Percentiles rank a stretch among this genome's conserved stretches.
Evolutionary conservation across 2,888 invertebrate genomes (phyloP).

Genomic region (Lydus trimaculatus): DNA sequence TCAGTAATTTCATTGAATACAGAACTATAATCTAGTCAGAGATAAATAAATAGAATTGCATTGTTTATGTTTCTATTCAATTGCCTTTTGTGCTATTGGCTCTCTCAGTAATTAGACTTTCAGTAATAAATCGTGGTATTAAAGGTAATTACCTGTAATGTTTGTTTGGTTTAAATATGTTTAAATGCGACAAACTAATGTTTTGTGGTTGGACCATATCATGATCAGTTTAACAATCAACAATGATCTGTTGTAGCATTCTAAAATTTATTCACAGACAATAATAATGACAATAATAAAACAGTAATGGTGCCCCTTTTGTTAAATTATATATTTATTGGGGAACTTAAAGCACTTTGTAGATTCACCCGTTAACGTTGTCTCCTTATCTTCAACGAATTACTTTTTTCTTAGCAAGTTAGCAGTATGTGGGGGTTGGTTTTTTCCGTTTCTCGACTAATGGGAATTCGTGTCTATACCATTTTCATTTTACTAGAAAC

Average conservation of each 20-base stretch:
- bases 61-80: neutral
- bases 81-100: neutral
- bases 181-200: slow-evolving; percentile 5
- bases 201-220: slow-evolving; percentile 1
- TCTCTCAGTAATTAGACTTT: neutral
- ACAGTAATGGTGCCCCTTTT: neutral
- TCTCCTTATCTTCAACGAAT: neutral
- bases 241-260: neutral
- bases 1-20: neutral
- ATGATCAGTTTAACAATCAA: neutral
- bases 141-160: slow-evolving; percentile 3
- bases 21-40: neutral
- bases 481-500: slow-evolving; percentile 9
- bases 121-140: neutral
- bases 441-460: neutral
- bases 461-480: slow-evolving; percentile 1
- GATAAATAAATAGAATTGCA: neutral
- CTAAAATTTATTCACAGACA: neutral
- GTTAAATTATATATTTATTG: neutral
- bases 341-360: neutral
- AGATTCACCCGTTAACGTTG: neutral
- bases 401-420: neutral
- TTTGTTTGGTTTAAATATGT: slow-evolving; percentile 1
- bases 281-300: neutral
- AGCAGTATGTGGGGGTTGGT: neutral